Percentiles rank a stretch among this genome's conserved stretches.
Conservation (phyloP, 2,113 vertebrate species). For the Aplodontia rufa region DNA sequence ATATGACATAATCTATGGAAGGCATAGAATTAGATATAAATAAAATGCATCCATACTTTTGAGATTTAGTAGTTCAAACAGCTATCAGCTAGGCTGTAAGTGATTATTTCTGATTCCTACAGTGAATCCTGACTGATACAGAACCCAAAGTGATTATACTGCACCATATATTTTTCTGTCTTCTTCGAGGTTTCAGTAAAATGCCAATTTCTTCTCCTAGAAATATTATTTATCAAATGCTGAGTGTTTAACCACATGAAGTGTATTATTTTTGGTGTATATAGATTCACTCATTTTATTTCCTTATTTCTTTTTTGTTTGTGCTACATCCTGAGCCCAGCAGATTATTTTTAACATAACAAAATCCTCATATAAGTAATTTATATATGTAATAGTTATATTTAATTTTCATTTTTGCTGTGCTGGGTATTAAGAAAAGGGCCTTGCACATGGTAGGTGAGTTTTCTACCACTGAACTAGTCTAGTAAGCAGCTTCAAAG, state of each 20-base stretch:
- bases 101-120: not conserved
- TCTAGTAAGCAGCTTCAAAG: not conserved
- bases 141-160: not conserved
- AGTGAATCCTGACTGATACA: not conserved
- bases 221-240: constrained; percentile 7
- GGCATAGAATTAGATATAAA: not conserved
- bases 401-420: not conserved
- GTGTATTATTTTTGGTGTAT: not conserved
- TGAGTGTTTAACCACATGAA: not conserved
- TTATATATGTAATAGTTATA: not conserved
- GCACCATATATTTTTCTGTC: not conserved
- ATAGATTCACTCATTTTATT: not conserved
- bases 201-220: not conserved
- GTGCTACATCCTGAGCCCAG: not conserved
- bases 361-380: not conserved
- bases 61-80: not conserved
- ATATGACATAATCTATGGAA: not conserved
- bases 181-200: not conserved
- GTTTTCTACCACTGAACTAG: not conserved
- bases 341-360: constrained; percentile 23
- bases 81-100: not conserved
- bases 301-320: not conserved
- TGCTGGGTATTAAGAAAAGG: not conserved
- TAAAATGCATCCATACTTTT: not conserved
- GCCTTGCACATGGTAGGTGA: not conserved